Base-by-base conservation (phyloP, 2,113 vertebrate genomes). In the Coturnix japonica region DNA sequence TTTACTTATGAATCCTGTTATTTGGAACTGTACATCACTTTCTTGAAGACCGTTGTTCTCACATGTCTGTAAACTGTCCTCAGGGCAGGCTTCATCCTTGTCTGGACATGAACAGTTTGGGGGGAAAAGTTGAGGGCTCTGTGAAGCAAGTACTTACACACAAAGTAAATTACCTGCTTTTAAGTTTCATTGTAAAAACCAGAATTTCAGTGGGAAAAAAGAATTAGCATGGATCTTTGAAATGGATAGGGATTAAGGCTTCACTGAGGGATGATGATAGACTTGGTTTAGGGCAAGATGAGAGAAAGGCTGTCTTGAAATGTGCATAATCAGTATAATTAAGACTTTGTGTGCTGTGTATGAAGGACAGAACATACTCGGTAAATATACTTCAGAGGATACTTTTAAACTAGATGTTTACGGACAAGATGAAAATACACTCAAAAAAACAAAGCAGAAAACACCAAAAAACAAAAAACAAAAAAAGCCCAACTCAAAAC, bases 1-100 rank as follows among this genome's bases (percentile, higher is more conserved):
- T 94, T 94, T 70, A 83, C 67, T 72, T 92, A 26, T 77, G 33
- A 92, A 56, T 85, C 20, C 59, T 67, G 64, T 90, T 93, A 74
- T 73, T 94, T 95, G 84, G 76, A 46, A 54, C 54, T 86, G 18
- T 84, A 31, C 33, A 56, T 19, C 66, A 57, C 17, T 92, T 94
- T 85, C 46, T 74, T 82, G 63, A 85, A 87, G 51, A 77, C 25
- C 73, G 66, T 47, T 72, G 35, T 93, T 91, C 78, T 87, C 35
- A 70, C 51, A n/a, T 71, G 78, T 71, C 69, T 93, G 47, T 59
- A 73, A 72, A 63, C 74, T 79, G 79, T 91, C 49, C 81, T 89
- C 30, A 44, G 54, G 81, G 74, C 84, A 89, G 59, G 53, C 9
- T 54, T 87, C 2, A 2, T 81, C 46, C n/a, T 91, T 91, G 84